A percentile compares a stretch with the other conserved stretches of the same genome.
Evolutionary conservation across 2,888 invertebrate genomes (phyloP).

Genomic region (Drosophila macrothrix): DNA sequence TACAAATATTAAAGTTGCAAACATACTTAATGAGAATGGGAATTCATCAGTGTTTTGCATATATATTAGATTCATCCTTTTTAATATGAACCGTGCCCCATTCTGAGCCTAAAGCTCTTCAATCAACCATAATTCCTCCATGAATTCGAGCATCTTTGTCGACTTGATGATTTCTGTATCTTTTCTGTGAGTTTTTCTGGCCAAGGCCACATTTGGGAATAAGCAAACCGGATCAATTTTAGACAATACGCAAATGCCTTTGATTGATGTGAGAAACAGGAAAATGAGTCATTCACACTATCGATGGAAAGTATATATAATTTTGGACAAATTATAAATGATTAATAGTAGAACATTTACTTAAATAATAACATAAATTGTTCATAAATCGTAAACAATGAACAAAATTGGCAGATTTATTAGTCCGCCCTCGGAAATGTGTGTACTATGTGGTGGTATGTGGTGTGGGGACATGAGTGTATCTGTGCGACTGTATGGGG

Average conservation of each 20-base stretch:
- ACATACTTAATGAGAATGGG: not conserved
- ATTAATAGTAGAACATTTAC: not conserved
- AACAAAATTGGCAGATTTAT: not conserved
- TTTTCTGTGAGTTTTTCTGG: not conserved
- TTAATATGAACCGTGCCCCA: not conserved
- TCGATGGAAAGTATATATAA: too few species aligned
- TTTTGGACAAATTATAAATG: not conserved
- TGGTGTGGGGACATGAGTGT: not conserved
- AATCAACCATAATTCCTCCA: not conserved
- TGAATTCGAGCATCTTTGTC: not conserved
- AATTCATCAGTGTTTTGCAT: not conserved
- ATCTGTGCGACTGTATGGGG: constrained; percentile 1
- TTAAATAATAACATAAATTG: not conserved
- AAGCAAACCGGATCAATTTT: not conserved
- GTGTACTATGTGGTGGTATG: not conserved
- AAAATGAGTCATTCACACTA: too few species aligned
- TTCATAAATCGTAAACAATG: not conserved
- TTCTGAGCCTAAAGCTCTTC: not conserved
- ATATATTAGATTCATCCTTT: not conserved
- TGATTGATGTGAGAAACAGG: too few species aligned
- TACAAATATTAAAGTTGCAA: not conserved
- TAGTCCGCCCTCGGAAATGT: constrained; percentile 11
- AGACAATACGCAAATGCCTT: too few species aligned
- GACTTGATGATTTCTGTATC: not conserved
- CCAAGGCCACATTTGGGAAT: not conserved